These are phyloP conservation scores for Caenorhabditis parvicauda DNA, from an alignment of 2,888 invertebrate species.

Conservation along the genomic window DNA sequence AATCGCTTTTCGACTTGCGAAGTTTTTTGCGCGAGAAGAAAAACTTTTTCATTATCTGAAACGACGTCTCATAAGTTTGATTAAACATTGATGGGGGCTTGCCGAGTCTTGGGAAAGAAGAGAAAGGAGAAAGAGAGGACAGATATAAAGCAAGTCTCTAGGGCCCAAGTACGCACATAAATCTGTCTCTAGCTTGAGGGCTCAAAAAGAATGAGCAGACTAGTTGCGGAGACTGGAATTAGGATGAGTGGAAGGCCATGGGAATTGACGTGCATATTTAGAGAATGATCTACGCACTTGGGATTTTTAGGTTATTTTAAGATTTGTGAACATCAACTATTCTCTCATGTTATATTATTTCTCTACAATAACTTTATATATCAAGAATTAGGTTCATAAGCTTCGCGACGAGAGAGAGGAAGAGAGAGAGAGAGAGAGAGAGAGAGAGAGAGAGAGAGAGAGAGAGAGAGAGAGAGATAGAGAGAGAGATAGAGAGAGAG, in stretches of 20 bases:
- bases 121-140: neutral
- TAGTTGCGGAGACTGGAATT: too few species aligned
- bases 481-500: neutral
- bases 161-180: too few species aligned
- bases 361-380: constrained; percentile 8
- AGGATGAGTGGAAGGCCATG: too few species aligned
- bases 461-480: constrained; percentile 5
- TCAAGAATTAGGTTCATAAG: too few species aligned
- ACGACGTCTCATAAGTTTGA: neutral
- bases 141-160: too few species aligned
- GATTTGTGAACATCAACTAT: too few species aligned
- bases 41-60: constrained; percentile 29
- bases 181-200: neutral
- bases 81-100: neutral
- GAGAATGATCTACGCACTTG: too few species aligned
- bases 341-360: too few species aligned
- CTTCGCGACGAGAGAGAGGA: constrained; percentile 4
- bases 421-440: constrained; percentile 4
- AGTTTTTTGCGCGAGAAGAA: constrained; percentile 45
- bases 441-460: constrained; percentile 17
- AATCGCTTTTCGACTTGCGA: constrained; percentile 45
- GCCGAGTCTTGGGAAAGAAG: neutral
- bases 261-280: too few species aligned
- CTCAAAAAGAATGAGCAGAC: neutral
- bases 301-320: too few species aligned